Conservation (phyloP, 2,113 vertebrate genomes). For the Paradoxurus hermaphroditus region DNA sequence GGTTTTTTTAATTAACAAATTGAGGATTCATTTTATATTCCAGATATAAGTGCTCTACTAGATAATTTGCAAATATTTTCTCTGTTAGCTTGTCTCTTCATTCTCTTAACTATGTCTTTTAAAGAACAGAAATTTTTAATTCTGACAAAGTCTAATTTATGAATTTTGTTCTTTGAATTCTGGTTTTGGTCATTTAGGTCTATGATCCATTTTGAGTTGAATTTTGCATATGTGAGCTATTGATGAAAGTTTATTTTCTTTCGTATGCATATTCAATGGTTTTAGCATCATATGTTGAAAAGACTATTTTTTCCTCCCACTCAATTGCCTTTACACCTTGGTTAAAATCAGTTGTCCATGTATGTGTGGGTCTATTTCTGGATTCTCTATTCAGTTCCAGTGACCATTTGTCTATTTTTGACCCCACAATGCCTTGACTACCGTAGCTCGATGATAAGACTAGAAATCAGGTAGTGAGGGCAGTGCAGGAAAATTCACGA, state of each 20-base stretch:
- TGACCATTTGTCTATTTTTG: background rate
- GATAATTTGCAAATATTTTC: background rate
- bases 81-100: background rate
- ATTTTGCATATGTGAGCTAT: background rate
- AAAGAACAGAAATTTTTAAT: background rate
- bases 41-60: background rate
- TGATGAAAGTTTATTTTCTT: background rate
- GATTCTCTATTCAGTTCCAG: background rate
- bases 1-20: background rate
- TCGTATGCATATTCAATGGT: background rate
- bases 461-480: background rate
- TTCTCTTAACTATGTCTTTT: background rate
- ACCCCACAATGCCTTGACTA: background rate
- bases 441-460: background rate
- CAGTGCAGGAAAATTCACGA: background rate
- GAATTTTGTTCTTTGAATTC: background rate
- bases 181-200: background rate
- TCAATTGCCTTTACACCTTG: background rate
- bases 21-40: background rate
- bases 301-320: background rate
- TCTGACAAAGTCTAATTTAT: background rate
- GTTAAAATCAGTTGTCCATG: background rate
- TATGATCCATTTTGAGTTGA: background rate
- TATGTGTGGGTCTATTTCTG: background rate
- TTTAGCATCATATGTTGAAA: background rate